Percentiles rank a stretch among this genome's conserved stretches.
These are phyloP conservation scores for Chaenocephalus aceratus DNA, from an alignment of 2,113 vertebrate genomes.

Conservation along the genomic window DNA sequence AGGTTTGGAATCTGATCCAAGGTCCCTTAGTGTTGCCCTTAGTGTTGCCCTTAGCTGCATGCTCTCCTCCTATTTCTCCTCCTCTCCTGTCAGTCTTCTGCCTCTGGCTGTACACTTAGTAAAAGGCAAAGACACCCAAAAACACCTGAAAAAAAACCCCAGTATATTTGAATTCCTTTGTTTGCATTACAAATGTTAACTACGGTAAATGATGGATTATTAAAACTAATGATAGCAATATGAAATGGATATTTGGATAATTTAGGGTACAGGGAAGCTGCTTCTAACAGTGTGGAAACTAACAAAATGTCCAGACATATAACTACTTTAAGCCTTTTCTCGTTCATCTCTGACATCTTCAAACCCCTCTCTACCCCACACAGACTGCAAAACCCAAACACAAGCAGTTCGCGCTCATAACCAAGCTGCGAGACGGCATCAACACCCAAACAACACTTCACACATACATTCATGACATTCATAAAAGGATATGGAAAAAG, in stretches of 20 bases:
- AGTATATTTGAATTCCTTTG: neutral
- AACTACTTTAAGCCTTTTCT: neutral
- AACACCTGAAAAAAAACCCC: too few species aligned
- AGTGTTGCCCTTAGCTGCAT: too few species aligned
- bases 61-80: too few species aligned
- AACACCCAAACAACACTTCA: slow-evolving; percentile 18
- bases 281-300: neutral
- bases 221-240: neutral
- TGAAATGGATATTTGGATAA: neutral
- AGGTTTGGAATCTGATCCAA: too few species aligned
- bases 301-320: neutral
- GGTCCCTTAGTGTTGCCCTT: too few species aligned
- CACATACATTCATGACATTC: slow-evolving; percentile 51
- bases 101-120: too few species aligned
- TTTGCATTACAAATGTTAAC: neutral
- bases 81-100: too few species aligned
- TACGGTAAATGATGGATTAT: neutral
- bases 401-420: slow-evolving; percentile 29
- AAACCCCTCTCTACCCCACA: neutral
- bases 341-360: neutral
- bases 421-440: neutral
- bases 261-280: neutral
- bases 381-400: slow-evolving; percentile 15
- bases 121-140: too few species aligned
- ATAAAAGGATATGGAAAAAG: slow-evolving; percentile 76